Percentiles rank a stretch among this genome's conserved stretches.
Evolutionary conservation across 2,888 invertebrate species (phyloP).

Genomic region (Cephalotes varians): DNA sequence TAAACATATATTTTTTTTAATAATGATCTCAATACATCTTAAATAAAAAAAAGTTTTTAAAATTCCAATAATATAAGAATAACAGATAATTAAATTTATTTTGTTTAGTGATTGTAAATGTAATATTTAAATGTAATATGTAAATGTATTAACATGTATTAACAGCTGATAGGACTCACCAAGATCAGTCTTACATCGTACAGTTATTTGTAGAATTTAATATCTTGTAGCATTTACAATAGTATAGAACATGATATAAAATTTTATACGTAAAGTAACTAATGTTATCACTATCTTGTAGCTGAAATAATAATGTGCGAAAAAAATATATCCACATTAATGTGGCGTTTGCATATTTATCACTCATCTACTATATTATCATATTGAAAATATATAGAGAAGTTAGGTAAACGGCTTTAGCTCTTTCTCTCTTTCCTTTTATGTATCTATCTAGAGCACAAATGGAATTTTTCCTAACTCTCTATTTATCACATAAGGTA

Average conservation of each 20-base stretch:
- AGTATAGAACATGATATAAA: constrained; percentile 65
- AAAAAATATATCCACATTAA: constrained; percentile 69
- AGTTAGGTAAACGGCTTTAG: constrained; percentile 77
- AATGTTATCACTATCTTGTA: constrained; percentile 67
- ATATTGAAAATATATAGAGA: constrained; percentile 77
- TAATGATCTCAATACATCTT: background rate
- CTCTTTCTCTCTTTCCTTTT: constrained; percentile 30
- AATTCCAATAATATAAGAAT: background rate
- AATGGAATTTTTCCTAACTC: constrained; percentile 79
- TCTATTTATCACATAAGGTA: constrained; percentile 82
- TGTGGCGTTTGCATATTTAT: constrained; percentile 66
- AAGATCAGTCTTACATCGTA: constrained; percentile 82
- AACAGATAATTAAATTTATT: constrained; percentile 15
- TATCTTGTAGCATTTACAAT: constrained; percentile 68
- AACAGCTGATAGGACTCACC: constrained; percentile 77
- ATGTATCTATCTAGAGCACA: constrained; percentile 72
- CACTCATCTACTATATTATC: constrained; percentile 67
- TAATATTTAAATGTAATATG: constrained; percentile 33
- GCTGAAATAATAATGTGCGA: constrained; percentile 72
- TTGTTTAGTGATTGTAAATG: constrained; percentile 28
- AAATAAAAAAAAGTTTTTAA: background rate
- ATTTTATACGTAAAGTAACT: constrained; percentile 71
- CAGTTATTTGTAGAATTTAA: constrained; percentile 75
- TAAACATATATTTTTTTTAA: constrained; percentile 7
- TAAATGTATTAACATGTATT: too few species aligned